Evolutionary conservation across 1,140 invertebrate species (phyloP), one percentile per base, ranked within the genome.

Genomic region (Aphidius ervi): DNA sequence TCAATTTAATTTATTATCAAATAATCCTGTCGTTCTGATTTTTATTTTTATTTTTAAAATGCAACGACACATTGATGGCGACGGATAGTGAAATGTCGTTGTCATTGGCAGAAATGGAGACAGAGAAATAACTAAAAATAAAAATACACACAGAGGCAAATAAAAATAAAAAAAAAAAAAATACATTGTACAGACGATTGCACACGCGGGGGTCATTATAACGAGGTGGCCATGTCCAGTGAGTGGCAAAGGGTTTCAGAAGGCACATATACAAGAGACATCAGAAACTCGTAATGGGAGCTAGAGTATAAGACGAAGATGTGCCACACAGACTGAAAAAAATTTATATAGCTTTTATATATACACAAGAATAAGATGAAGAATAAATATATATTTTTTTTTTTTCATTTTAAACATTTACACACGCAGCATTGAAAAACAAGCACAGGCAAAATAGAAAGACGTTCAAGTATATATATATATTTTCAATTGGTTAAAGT

Each of bases 181-280:
- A 4, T 31, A 31, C 23, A 31, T 31, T 31, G 23, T 31, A 31
- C 23, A 31, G 23, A 31, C 23, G 23, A 63, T 64, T 59, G 62
- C 67, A 63, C 56, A 64, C 62, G 52, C 65, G 46, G 63, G 66
- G 70, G 70, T 72, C 71, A 72, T 73, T 70, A 67, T 73, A 73
- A 71, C 71, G 71, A 72, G 69, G 70, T 72, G 63, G 62, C 56
- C 49, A 49, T 46, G 55, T 49, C 46, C 50, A 45, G 23, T 31
- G 23, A 31, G 23, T 31, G 23, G 23, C 23, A 31, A 31, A 31
- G 23, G 23, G 23, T 31, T 31, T 31, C 2, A 46, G 9, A 46
- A 16, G 41, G 58, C n/a, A 20, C 6, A 16, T 42, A 6, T 23
- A 20, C 49, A 31, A 39, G 54, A 48, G n/a, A 43, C 31, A 59